Conservation (phyloP, 2,797 vertebrate genomes). For the Garrulus glandarius region DNA sequence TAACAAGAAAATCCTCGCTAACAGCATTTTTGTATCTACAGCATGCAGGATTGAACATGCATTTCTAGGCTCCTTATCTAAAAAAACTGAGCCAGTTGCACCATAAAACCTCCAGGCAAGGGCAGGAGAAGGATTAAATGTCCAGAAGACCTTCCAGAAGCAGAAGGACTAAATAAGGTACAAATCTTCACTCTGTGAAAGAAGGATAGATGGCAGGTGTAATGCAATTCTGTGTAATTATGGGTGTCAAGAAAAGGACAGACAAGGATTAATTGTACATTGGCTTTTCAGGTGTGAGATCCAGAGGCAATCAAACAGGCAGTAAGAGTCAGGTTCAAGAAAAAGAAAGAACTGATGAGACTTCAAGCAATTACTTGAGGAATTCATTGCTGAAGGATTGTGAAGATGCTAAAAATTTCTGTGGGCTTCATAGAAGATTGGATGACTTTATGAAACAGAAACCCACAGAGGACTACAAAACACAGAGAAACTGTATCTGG, state of each 20-base stretch:
- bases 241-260: background rate
- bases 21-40: too few species aligned
- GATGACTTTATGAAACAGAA: background rate
- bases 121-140: background rate
- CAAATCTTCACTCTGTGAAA: background rate
- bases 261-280: background rate
- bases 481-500: background rate
- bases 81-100: background rate
- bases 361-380: background rate
- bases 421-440: background rate
- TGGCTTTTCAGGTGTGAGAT: background rate
- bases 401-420: background rate
- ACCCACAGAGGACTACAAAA: background rate
- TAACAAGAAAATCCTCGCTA: too few species aligned
- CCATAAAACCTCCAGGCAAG: background rate
- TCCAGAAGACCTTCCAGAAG: background rate
- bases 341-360: background rate
- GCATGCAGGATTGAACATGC: background rate
- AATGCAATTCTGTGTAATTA: background rate
- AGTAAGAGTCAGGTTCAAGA: background rate
- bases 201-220: background rate
- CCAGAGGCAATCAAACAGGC: background rate
- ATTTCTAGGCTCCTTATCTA: background rate
- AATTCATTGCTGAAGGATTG: background rate
- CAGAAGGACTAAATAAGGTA: background rate